Evolutionary conservation across 2,888 invertebrate genomes (phyloP).

Genomic region (Conus canariensis): DNA sequence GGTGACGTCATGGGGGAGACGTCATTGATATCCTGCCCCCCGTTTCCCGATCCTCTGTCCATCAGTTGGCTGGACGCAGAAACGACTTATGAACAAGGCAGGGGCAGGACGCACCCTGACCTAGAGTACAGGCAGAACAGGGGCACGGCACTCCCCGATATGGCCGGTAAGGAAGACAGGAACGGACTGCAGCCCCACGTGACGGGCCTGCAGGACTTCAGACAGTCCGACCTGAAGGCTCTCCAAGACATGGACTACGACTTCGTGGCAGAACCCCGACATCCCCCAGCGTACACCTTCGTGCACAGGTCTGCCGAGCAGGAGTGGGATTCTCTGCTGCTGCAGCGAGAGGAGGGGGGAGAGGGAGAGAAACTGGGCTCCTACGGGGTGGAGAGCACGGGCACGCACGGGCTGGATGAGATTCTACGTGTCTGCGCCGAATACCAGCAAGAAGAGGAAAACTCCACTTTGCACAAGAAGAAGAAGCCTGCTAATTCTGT

Average conservation of each 20-base stretch:
- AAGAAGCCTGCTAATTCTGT: not conserved
- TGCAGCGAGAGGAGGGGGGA: not conserved
- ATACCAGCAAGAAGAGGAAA: slow-evolving; percentile 85
- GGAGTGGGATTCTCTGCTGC: not conserved
- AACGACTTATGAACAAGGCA: not conserved
- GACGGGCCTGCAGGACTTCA: not conserved
- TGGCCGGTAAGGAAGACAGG: not conserved
- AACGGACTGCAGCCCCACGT: not conserved
- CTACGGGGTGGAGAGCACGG: slow-evolving; percentile 58
- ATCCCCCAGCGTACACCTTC: not conserved
- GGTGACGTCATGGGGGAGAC: not conserved
- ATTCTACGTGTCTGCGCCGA: slow-evolving; percentile 96
- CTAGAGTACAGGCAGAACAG: not conserved
- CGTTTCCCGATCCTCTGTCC: not conserved
- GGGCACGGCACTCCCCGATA: not conserved
- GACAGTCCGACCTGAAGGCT: not conserved
- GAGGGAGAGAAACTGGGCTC: not conserved
- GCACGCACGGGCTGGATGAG: slow-evolving; percentile 86
- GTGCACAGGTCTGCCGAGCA: not conserved
- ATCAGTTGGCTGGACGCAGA: not conserved
- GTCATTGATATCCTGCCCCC: not conserved
- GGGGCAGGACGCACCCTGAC: not conserved
- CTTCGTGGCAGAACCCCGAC: not conserved
- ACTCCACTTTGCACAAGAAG: not conserved
- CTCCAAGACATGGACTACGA: slow-evolving; percentile 9